Conservation (phyloP, 2,113 vertebrate species). For the Cettia cetti region DNA sequence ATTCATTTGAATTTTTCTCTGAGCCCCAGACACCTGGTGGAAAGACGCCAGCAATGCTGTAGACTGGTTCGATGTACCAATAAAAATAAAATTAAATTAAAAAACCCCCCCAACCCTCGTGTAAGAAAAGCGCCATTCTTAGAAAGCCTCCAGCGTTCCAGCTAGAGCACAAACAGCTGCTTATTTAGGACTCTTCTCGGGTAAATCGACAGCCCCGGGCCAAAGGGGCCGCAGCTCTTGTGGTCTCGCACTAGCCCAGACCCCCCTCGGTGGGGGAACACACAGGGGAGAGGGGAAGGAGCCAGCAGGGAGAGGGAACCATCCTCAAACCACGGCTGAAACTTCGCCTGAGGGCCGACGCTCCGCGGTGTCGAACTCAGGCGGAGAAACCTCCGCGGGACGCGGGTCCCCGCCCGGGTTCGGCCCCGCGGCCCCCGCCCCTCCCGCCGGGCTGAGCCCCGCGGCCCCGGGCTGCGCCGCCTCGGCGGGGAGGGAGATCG, state of each 20-base stretch:
- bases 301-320: neutral
- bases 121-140: slow-evolving; percentile 56
- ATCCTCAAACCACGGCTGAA: neutral
- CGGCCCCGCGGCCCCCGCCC: neutral
- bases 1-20: slow-evolving; percentile 24
- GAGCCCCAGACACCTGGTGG: slow-evolving; percentile 33
- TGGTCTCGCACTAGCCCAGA: neutral
- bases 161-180: slow-evolving; percentile 45
- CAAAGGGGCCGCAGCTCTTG: neutral
- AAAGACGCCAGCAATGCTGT: slow-evolving; percentile 31
- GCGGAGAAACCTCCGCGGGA: neutral
- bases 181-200: slow-evolving; percentile 21
- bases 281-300: neutral
- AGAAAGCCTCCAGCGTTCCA: slow-evolving; percentile 52
- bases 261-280: neutral
- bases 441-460: neutral
- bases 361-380: neutral
- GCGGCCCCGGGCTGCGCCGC: neutral
- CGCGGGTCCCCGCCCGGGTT: neutral
- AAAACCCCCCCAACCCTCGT: neutral
- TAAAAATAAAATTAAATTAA: slow-evolving; percentile 37
- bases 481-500: neutral
- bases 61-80: slow-evolving; percentile 45
- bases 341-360: neutral
- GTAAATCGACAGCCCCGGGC: slow-evolving; percentile 1